Conservation (phyloP, 64 coral and sea anemone species). For the Dendronephthya gigantea region DNA sequence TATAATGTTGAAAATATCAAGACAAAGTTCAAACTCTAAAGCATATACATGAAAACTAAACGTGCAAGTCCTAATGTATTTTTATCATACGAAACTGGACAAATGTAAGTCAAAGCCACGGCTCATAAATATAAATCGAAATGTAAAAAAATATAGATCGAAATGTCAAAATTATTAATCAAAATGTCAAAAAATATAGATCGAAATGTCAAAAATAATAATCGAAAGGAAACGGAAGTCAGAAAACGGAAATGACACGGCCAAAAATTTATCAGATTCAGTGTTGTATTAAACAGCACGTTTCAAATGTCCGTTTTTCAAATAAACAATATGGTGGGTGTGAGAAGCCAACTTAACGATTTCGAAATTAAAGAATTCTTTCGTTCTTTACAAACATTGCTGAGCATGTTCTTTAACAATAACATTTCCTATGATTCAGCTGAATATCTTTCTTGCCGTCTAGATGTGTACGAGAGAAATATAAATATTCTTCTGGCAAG, state of each 20-base stretch:
- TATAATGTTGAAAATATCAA: neutral
- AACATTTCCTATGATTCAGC: neutral
- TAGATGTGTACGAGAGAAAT: constrained; percentile 22
- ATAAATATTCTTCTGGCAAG: neutral
- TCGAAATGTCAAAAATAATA: neutral
- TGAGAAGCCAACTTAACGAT: neutral
- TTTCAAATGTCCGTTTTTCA: neutral
- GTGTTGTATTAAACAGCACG: too few relatives aligned
- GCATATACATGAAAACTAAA: too few relatives aligned
- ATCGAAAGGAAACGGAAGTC: neutral
- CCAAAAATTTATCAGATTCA: neutral
- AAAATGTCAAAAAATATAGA: neutral
- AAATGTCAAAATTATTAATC: neutral
- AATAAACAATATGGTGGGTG: neutral
- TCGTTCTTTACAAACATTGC: neutral
- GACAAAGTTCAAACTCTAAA: neutral
- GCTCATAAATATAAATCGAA: neutral
- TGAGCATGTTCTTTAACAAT: neutral
- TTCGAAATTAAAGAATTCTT: constrained; percentile 5
- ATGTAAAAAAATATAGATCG: neutral
- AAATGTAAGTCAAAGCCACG: neutral
- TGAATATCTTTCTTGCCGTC: neutral
- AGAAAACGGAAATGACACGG: neutral
- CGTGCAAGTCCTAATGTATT: too few relatives aligned
- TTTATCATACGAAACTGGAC: neutral